phyloP scores from a whole-genome alignment of 2,888 invertebrate genomes.

The Idaea biselata region DNA sequence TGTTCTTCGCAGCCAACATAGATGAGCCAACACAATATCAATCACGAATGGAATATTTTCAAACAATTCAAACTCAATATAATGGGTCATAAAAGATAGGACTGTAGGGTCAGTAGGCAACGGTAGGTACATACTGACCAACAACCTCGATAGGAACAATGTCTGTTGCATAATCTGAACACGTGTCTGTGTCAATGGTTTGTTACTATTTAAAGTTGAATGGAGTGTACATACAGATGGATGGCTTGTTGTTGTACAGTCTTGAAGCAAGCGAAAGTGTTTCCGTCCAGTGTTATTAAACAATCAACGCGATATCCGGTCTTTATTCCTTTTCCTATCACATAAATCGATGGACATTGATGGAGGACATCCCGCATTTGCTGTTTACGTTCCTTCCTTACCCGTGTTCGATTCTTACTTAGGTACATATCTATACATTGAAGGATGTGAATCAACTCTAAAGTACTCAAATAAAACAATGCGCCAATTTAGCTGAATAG shows the following conservation, averaged over 20 bases:
- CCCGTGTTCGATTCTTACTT: background rate
- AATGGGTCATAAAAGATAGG: constrained; percentile 1
- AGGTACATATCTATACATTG: background rate
- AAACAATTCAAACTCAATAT: background rate
- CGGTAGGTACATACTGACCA: constrained; percentile 8
- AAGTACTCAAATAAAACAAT: background rate
- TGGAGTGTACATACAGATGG: constrained; percentile 17
- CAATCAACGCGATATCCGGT: constrained; percentile 45
- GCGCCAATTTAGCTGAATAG: background rate
- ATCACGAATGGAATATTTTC: background rate
- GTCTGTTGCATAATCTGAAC: constrained; percentile 42
- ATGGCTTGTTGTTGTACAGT: constrained; percentile 15
- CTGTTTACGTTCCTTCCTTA: background rate
- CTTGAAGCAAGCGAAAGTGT: constrained; percentile 41
- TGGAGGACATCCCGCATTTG: background rate
- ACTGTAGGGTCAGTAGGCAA: background rate
- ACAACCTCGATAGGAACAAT: constrained; percentile 34
- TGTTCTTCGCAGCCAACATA: no score
- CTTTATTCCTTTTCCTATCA: constrained; percentile 28
- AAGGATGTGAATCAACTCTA: background rate
- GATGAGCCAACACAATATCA: no score
- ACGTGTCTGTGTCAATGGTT: constrained; percentile 9
- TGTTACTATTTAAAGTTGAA: constrained; percentile 9
- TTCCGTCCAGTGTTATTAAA: constrained; percentile 45
- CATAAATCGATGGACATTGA: background rate